These are phyloP conservation scores for Rhyacophila brunnea DNA, from an alignment of 1,140 invertebrate genomes.

Conservation along the genomic window DNA sequence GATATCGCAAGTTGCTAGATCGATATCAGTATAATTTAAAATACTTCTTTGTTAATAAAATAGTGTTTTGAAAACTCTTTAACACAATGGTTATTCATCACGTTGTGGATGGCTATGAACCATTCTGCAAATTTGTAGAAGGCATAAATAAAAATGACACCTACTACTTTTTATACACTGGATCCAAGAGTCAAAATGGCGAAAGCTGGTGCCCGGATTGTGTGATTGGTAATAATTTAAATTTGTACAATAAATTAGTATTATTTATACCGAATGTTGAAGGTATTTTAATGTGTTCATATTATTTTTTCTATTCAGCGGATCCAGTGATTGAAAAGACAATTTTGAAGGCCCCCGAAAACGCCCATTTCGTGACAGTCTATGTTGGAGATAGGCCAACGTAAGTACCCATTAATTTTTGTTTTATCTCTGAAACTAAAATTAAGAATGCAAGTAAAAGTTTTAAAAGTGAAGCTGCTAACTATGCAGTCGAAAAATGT, in stretches of 20 bases:
- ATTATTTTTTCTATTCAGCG: conserved; percentile 41
- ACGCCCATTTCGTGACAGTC: conserved; percentile 63
- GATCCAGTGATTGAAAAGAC: conserved; percentile 62
- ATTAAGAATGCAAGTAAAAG: too few relatives aligned
- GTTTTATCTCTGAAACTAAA: not conserved
- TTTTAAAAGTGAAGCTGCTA: too few relatives aligned
- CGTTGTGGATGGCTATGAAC: conserved; percentile 22
- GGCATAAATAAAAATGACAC: conserved; percentile 35
- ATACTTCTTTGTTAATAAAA: not conserved
- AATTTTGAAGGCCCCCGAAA: conserved; percentile 55
- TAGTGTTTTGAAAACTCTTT: not conserved
- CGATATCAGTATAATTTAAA: too few relatives aligned
- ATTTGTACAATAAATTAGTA: conserved; percentile 29
- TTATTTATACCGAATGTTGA: not conserved
- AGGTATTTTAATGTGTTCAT: conserved; percentile 5
- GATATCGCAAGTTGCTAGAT: too few relatives aligned
- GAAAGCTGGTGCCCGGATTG: conserved; percentile 77
- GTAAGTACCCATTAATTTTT: conserved; percentile 50
- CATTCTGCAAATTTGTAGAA: conserved; percentile 25
- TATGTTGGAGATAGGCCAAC: conserved; percentile 67
- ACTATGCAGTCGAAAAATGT: too few relatives aligned
- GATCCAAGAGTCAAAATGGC: conserved; percentile 63
- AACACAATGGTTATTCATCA: conserved; percentile 28
- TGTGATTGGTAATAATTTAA: conserved; percentile 57
- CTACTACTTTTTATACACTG: conserved; percentile 65